Evolutionary conservation across 2,888 invertebrate species (phyloP), one percentile per base, ranked within the genome.

Genomic region (Noctua pronuba): DNA sequence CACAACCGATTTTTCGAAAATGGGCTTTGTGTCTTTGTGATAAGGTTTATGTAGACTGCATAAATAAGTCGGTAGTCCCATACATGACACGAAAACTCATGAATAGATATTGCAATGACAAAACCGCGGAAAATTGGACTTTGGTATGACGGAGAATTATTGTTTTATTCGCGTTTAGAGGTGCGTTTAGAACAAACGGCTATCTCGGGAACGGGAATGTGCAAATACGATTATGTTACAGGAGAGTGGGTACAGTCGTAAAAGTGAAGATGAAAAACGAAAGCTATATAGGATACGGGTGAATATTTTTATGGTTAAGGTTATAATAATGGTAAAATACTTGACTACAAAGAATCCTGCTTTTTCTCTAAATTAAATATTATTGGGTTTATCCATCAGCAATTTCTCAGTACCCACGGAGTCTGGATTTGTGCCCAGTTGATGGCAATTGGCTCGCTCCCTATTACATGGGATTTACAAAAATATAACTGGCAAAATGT

Each of bases 91-190:
- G 91, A 91, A 90, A 91, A 92, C 95, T 95, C 95, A 95, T 95
- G 95, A 95, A 95, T 95, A 95, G 94, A 95, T 93, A 95, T 95
- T 95, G 95, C 93, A 91, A 91, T 92, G 93, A 93, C 93, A 94
- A 94, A 94, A 95, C 93, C 92, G 94, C 91, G 92, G 93, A 93
- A 95, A 95, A 95, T 94, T 95, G 93, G 92, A 93, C 88, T 91
- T 91, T 89, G 88, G 83, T 83, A 85, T 86, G 87, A 89, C 86
- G 87, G 82, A 87, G 90, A 91, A 91, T 92, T 92, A 93, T 93
- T 93, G 92, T 93, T 92, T 92, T 88, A 92, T 90, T 86, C 72
- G 82, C 80, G 80, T 83, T 88, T 86, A 82, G 83, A 89, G 74
- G 77, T 80, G 76, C 77, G 83, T 88, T 88, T 84, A 83, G 81